Conservation (phyloP, 1,140 invertebrate genomes). For the Drosophila parvula region DNA sequence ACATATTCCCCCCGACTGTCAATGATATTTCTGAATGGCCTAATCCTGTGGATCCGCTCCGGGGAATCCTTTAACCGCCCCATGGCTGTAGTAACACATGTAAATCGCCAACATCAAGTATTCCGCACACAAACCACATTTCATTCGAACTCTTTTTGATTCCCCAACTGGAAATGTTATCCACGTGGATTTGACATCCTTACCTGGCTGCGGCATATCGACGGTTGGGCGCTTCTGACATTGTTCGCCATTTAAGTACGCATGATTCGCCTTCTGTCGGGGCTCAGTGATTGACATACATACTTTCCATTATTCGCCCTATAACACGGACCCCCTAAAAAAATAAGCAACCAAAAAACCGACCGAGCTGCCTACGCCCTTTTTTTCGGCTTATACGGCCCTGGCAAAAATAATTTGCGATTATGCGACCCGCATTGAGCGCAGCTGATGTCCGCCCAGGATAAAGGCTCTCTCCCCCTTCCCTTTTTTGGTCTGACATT, state of each 20-base stretch:
- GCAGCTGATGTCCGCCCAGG: slow-evolving; percentile 65
- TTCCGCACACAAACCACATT: slow-evolving; percentile 60
- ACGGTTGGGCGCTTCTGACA: slow-evolving; percentile 28
- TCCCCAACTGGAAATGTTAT: slow-evolving; percentile 37
- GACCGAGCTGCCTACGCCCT: slow-evolving; percentile 36
- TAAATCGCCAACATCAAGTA: slow-evolving; percentile 64
- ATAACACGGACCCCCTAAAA: slow-evolving; percentile 47
- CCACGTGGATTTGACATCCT: slow-evolving; percentile 25
- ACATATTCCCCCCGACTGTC: slow-evolving; percentile 39
- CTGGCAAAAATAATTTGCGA: slow-evolving; percentile 68
- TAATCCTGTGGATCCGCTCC: slow-evolving; percentile 15
- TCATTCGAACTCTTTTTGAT: slow-evolving; percentile 41
- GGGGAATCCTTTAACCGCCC: slow-evolving; percentile 13
- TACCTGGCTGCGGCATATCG: slow-evolving; percentile 19
- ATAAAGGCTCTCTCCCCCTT: slow-evolving; percentile 39
- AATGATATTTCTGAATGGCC: slow-evolving; percentile 31
- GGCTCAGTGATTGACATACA: slow-evolving; percentile 73
- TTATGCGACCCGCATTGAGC: slow-evolving; percentile 65
- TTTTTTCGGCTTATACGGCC: slow-evolving; percentile 27
- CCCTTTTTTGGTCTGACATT: slow-evolving; percentile 38
- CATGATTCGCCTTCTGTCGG: slow-evolving; percentile 63
- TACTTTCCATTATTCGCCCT: slow-evolving; percentile 73
- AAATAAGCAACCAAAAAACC: slow-evolving; percentile 34
- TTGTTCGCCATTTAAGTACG: slow-evolving; percentile 58
- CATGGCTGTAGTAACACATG: slow-evolving; percentile 34